Conservation (phyloP, 1,140 invertebrate genomes). For the Heliothis virescens region DNA sequence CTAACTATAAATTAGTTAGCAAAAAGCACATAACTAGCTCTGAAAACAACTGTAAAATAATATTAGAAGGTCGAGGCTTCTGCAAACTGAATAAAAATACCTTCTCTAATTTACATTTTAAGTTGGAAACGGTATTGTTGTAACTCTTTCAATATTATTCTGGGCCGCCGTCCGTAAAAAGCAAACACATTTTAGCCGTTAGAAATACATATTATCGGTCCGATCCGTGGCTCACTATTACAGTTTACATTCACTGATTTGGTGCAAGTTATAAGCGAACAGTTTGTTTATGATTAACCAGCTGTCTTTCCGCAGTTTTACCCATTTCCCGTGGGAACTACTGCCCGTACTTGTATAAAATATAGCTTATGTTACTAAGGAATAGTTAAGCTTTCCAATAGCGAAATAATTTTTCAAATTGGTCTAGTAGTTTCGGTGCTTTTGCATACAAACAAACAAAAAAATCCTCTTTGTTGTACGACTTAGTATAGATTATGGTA, state of each 20-base stretch:
- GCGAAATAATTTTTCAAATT: too few species aligned
- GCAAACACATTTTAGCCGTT: slow-evolving; percentile 54
- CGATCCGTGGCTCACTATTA: slow-evolving; percentile 69
- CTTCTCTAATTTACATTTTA: slow-evolving; percentile 18
- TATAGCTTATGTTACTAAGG: too few species aligned
- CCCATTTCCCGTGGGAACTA: too few species aligned
- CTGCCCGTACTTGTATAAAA: too few species aligned
- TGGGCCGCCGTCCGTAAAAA: slow-evolving; percentile 36
- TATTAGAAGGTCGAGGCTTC: not conserved
- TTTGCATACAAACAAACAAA: too few species aligned
- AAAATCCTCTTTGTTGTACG: too few species aligned
- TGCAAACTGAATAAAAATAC: not conserved
- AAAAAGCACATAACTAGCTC: too few species aligned
- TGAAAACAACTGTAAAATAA: not conserved
- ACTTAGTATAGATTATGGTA: too few species aligned
- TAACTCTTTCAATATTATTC: slow-evolving; percentile 42
- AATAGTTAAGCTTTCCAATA: too few species aligned
- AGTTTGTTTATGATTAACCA: not conserved
- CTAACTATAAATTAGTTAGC: too few species aligned
- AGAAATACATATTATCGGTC: slow-evolving; percentile 64
- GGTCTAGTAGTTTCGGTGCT: too few species aligned
- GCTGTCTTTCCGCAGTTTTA: too few species aligned
- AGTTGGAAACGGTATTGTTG: slow-evolving; percentile 22
- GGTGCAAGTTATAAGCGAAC: slow-evolving; percentile 55
- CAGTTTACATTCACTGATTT: slow-evolving; percentile 65